phyloP scores from a whole-genome alignment of 2,113 vertebrate species.

The pig (Sus scrofa) region DNA sequence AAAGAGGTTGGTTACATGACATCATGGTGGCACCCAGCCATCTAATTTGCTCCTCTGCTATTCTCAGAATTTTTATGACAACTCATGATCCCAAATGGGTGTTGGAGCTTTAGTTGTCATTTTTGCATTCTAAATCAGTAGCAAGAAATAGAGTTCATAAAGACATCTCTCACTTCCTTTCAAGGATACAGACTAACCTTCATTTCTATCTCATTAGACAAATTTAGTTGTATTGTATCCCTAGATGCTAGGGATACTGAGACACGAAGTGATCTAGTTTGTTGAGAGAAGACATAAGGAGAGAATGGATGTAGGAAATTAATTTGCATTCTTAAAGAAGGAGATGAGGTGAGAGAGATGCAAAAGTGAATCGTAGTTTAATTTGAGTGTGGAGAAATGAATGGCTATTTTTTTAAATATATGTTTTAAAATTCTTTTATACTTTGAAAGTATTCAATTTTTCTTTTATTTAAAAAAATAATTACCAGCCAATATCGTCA shows the following conservation, averaged over 20 bases:
- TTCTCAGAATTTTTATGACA: background rate
- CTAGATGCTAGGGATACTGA: background rate
- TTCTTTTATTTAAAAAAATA: background rate
- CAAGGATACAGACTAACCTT: background rate
- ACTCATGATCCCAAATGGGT: background rate
- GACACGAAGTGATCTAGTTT: background rate
- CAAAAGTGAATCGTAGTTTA: background rate
- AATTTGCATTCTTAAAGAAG: background rate
- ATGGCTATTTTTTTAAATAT: background rate
- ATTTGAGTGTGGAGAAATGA: background rate
- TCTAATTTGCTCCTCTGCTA: background rate
- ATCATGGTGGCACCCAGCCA: background rate
- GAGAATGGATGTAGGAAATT: background rate
- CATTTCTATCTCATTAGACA: background rate
- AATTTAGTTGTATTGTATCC: background rate
- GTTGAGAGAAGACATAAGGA: background rate
- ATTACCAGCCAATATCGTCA: background rate
- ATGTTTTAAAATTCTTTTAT: background rate
- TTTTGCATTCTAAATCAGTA: background rate
- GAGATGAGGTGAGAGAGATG: background rate
- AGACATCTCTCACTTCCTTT: background rate
- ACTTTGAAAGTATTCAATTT: background rate
- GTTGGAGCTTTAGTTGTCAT: background rate
- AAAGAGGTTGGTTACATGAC: background rate
- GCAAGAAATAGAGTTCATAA: background rate